Evolutionary conservation across 2,888 invertebrate genomes (phyloP), one percentile per base, ranked within the genome.

Genomic region (Standfussiana lucernea): DNA sequence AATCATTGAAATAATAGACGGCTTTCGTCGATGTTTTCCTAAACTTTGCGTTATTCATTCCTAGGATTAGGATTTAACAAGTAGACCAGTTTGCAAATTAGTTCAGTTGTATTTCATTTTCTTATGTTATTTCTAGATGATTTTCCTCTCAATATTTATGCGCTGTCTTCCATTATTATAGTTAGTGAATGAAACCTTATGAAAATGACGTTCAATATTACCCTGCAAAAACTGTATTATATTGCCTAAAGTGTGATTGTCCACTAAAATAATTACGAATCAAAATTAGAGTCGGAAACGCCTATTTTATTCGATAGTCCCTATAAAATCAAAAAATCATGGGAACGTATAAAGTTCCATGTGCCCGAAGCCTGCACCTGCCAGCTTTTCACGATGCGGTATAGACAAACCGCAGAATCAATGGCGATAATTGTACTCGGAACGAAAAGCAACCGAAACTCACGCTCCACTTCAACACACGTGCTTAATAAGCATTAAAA

Each of bases 401-500:
- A 82, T 88, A 68, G 83, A 82, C 71, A 83, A 87, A 96, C 96
- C 96, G 81, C 96, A 95, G 94, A 95, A 94, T 96, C 95, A 96
- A 96, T 96, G 94, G 96, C 92, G 96, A 96, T 96, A 96, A 96
- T 96, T 94, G 93, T 83, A 88, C 81, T 87, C 90, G 92, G 92
- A 93, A 94, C 92, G 90, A 89, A 90, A 90, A 92, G 88, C 89
- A 92, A 93, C 93, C 92, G 91, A 94, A 94, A 92, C 90, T 91
- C 92, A 90, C 91, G 93, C 91, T 92, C 90, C 92, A 93, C 91
- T 92, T 91, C 77, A 85, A 89, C 93, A 92, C 96, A 96, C 96
- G 96, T 96, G 96, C 94, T 96, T 96, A 95, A 95, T 95, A 92
- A 92, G 92, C 95, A 95, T 95, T 95, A 94, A 94, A 94, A 94